phyloP scores from a whole-genome alignment of 1,140 invertebrate genomes.

The Aradophagus sp. region DNA sequence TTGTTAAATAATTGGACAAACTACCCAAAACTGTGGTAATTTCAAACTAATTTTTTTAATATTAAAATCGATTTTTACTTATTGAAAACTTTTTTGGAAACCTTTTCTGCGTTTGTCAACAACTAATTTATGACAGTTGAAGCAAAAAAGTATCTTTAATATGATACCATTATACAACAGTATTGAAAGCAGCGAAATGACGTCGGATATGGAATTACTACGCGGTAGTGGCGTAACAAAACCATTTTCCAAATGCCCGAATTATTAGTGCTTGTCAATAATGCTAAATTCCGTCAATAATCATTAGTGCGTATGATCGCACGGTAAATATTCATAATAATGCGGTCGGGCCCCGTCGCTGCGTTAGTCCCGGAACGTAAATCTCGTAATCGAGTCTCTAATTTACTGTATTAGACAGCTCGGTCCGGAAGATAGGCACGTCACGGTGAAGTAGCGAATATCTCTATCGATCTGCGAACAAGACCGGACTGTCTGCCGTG shows the following conservation, averaged over 20 bases:
- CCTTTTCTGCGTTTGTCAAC: too few species aligned
- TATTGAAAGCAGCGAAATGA: too few species aligned
- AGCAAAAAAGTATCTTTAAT: too few species aligned
- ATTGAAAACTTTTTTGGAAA: too few species aligned
- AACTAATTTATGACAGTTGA: too few species aligned
- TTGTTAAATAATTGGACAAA: too few species aligned
- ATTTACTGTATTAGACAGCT: conserved; percentile 47
- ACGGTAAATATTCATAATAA: conserved; percentile 47
- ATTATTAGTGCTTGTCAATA: conserved; percentile 28
- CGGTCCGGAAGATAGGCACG: conserved; percentile 49
- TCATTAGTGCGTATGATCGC: conserved; percentile 23
- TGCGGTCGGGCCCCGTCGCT: conserved; percentile 19
- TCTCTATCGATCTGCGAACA: conserved; percentile 52
- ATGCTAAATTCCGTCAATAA: conserved; percentile 32
- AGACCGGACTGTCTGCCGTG: conserved; percentile 42
- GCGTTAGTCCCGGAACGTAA: conserved; percentile 14
- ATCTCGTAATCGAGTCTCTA: conserved; percentile 55
- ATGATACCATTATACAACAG: too few species aligned
- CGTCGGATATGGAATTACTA: too few species aligned
- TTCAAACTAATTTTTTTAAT: too few species aligned
- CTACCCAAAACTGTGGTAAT: too few species aligned
- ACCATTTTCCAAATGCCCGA: conserved; percentile 4
- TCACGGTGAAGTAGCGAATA: conserved; percentile 51
- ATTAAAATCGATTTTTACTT: too few species aligned
- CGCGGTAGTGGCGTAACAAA: conserved; percentile 6